Evolutionary conservation across 2,113 vertebrate genomes (phyloP).

Genomic region (Theristicus caerulescens): DNA sequence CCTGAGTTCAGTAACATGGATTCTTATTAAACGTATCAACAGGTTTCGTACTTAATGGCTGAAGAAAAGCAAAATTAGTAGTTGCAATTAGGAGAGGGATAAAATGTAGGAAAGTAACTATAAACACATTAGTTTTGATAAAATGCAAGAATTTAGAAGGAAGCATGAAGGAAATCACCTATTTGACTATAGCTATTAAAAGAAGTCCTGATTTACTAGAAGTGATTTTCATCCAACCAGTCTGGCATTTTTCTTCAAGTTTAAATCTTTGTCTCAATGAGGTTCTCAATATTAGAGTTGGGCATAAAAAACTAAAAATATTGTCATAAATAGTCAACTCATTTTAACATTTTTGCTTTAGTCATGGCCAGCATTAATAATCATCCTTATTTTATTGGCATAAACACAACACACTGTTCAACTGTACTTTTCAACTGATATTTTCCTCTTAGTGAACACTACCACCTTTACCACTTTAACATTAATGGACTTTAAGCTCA

Average conservation of each 20-base stretch:
- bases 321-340: not conserved
- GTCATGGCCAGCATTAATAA: not conserved
- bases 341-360: not conserved
- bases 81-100: not conserved
- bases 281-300: not conserved
- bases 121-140: not conserved
- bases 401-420: not conserved
- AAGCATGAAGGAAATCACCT: not conserved
- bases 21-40: not conserved
- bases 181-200: not conserved
- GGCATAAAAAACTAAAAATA: not conserved
- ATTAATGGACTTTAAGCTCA: not conserved
- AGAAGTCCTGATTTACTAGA: not conserved
- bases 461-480: not conserved
- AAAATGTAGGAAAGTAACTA: not conserved
- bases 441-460: not conserved
- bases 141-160: not conserved
- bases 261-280: not conserved
- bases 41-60: not conserved
- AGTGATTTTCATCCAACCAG: not conserved
- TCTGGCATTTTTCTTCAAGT: not conserved
- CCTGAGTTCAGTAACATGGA: not conserved
- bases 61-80: not conserved
- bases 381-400: not conserved
- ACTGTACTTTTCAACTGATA: not conserved